Conservation (phyloP, 1,140 invertebrate species). For the Adoxophyes honmai region DNA sequence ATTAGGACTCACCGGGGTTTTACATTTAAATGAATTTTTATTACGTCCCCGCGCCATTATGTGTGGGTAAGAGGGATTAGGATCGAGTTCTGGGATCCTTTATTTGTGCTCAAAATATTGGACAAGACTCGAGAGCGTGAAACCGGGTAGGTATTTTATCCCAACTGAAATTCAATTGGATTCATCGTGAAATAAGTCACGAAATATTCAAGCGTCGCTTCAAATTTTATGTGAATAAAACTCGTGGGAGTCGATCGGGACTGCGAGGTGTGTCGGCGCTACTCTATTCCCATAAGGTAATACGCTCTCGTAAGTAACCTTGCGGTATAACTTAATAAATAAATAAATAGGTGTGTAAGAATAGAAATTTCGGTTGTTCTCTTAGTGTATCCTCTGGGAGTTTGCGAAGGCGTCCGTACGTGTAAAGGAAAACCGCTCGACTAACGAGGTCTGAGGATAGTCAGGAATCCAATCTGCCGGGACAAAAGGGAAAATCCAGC, state of each 20-base stretch:
- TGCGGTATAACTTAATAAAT: background rate
- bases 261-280: background rate
- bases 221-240: background rate
- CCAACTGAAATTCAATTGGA: background rate
- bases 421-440: constrained; percentile 10
- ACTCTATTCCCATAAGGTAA: background rate
- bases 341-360: background rate
- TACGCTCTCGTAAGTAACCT: background rate
- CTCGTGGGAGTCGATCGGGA: background rate
- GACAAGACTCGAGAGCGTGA: background rate
- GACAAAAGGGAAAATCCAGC: constrained; percentile 13
- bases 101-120: constrained; percentile 5
- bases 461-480: constrained; percentile 8
- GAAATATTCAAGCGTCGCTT: background rate
- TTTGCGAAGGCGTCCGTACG: background rate
- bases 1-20: constrained; percentile 42
- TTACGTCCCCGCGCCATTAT: background rate
- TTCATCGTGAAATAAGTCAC: background rate
- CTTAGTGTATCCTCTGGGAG: background rate
- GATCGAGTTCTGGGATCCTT: background rate
- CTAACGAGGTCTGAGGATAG: constrained; percentile 6
- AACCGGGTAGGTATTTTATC: background rate
- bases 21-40: constrained; percentile 37
- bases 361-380: constrained; percentile 2
- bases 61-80: constrained; percentile 3